These are phyloP conservation scores for Ectemnius lituratus DNA, from an alignment of 2,888 invertebrate genomes.

Conservation along the genomic window DNA sequence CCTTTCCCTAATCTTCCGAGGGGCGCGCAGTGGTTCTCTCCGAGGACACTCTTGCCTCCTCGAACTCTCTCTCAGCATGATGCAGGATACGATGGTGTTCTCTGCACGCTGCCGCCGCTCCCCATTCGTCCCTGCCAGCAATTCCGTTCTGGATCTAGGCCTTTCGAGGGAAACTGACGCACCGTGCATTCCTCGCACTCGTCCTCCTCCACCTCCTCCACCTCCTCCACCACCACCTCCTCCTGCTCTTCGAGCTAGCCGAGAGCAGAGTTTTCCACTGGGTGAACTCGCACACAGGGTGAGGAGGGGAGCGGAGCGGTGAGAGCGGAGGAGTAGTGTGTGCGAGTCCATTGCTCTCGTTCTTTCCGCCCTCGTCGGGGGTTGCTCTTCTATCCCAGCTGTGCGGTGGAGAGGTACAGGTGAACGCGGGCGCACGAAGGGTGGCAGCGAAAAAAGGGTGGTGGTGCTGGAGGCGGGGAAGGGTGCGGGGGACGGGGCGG, in stretches of 20 bases:
- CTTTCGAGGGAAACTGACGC: not conserved
- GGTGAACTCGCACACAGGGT: too few relatives aligned
- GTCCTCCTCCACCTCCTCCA: too few relatives aligned
- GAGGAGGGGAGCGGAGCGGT: too few relatives aligned
- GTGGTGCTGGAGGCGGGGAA: constrained; percentile 4
- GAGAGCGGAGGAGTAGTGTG: too few relatives aligned
- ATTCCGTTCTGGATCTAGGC: not conserved
- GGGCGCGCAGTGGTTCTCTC: too few relatives aligned
- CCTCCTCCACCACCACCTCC: too few relatives aligned
- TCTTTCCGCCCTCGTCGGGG: constrained; percentile 24
- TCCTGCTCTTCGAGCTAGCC: too few relatives aligned
- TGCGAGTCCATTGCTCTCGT: constrained; percentile 4
- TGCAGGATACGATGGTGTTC: too few relatives aligned
- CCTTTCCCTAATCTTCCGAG: not conserved
- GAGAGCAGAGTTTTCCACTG: too few relatives aligned
- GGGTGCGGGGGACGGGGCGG: not conserved
- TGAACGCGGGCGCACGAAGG: constrained; percentile 29
- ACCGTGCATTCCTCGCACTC: not conserved
- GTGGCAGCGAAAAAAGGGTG: constrained; percentile 18
- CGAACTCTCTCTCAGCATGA: too few relatives aligned
- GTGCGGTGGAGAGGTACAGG: constrained; percentile 18
- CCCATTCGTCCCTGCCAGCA: not conserved
- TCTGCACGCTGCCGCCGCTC: too few relatives aligned
- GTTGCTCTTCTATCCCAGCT: not conserved
- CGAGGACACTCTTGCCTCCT: too few relatives aligned